Evolutionary conservation across 2,113 vertebrate genomes (phyloP).

Genomic region (Apodemus speciosus): DNA sequence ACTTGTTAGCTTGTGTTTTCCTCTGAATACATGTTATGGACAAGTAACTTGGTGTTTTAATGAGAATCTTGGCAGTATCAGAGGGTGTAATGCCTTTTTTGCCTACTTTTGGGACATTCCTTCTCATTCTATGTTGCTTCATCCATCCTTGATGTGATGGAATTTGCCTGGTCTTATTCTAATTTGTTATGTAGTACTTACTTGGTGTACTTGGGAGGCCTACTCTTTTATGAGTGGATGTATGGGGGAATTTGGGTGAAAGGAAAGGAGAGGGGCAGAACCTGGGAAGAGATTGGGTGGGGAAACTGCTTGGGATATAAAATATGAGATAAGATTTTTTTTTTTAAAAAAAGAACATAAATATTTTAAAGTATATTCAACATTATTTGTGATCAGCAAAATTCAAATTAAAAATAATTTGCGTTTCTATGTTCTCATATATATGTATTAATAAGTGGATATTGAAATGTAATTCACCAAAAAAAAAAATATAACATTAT

Average conservation of each 20-base stretch:
- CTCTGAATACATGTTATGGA: neutral
- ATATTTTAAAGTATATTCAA: neutral
- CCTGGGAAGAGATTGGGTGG: neutral
- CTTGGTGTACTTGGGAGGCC: neutral
- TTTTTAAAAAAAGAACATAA: neutral
- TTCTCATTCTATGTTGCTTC: neutral
- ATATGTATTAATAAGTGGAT: neutral
- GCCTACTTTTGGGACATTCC: neutral
- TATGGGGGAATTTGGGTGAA: neutral
- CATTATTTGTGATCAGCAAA: neutral
- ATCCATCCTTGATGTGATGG: neutral
- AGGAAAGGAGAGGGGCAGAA: neutral
- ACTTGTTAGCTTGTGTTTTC: too few relatives aligned
- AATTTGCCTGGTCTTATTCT: neutral
- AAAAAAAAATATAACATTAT: neutral
- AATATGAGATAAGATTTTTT: neutral
- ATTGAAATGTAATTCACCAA: neutral
- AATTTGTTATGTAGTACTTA: neutral
- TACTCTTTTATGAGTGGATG: neutral
- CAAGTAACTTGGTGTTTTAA: neutral
- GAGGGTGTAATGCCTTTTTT: neutral
- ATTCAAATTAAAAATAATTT: neutral
- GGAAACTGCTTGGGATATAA: neutral
- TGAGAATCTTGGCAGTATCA: neutral
- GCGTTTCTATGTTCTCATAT: neutral